A percentile compares a stretch with the other conserved stretches of the same genome.
These are phyloP conservation scores for Acanthis flammea DNA, from an alignment of 2,797 vertebrate species.

Conservation along the genomic window DNA sequence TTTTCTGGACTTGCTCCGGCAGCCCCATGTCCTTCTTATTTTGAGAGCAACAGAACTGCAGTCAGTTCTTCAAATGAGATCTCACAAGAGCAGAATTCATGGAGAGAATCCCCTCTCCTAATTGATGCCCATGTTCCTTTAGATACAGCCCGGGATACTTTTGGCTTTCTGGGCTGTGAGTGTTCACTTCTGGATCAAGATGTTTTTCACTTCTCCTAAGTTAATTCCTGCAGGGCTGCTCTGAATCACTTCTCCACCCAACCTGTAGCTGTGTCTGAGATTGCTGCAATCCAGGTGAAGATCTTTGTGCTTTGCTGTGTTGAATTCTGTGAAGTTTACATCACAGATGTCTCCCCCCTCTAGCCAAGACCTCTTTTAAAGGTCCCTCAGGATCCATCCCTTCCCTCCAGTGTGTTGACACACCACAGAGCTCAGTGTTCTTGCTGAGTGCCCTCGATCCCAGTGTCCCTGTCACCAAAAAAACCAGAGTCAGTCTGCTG, in stretches of 20 bases:
- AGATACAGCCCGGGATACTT: not conserved
- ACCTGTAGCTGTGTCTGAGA: not conserved
- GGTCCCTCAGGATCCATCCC: no score
- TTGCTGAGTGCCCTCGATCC: fast-evolving
- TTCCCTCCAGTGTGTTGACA: not conserved
- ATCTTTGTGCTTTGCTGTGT: not conserved
- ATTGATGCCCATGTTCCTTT: fast-evolving
- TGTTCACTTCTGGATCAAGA: fast-evolving
- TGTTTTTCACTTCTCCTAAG: not conserved
- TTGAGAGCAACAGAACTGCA: not conserved
- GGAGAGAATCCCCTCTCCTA: not conserved
- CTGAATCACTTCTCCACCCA: not conserved
- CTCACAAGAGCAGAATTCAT: not conserved
- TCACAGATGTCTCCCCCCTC: fast-evolving
- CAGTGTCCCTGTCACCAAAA: not conserved
- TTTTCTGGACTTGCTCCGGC: not conserved
- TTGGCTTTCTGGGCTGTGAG: fast-evolving
- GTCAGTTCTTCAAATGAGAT: no score
- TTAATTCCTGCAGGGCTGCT: not conserved
- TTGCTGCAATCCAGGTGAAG: not conserved
- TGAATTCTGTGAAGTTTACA: not conserved
- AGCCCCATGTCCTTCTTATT: not conserved
- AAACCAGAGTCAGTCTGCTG: fast-evolving
- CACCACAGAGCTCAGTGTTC: no score
- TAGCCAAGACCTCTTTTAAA: not conserved